A percentile compares a stretch with the other conserved stretches of the same genome.
Evolutionary conservation across 2,888 invertebrate species (phyloP).

Genomic region (Autographa pulchrina): DNA sequence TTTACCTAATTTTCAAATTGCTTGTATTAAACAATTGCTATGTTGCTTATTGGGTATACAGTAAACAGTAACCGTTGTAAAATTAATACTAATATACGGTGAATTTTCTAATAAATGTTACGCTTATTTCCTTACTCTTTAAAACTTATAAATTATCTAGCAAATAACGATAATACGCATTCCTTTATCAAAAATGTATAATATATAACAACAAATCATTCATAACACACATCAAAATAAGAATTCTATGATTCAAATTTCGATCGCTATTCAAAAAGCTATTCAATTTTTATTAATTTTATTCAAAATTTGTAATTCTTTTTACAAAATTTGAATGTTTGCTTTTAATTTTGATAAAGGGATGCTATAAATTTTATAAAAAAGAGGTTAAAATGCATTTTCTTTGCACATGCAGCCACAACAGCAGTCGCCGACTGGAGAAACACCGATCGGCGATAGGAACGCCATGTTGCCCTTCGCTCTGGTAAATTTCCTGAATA

Average conservation of each 20-base stretch:
- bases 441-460: constrained; percentile 80
- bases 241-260: background rate
- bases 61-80: constrained; percentile 5
- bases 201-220: background rate
- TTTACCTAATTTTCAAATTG: constrained; percentile 35
- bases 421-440: constrained; percentile 84
- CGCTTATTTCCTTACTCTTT: background rate
- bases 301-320: background rate
- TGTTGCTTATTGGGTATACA: constrained; percentile 21
- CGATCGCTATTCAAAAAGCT: background rate
- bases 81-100: background rate
- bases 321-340: background rate
- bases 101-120: background rate
- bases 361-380: background rate
- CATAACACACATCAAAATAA: background rate
- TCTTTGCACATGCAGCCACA: constrained; percentile 77
- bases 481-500: constrained; percentile 89
- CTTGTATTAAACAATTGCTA: constrained; percentile 51
- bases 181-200: background rate
- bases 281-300: background rate
- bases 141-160: background rate
- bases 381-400: constrained; percentile 33
- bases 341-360: background rate
- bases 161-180: background rate
- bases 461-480: constrained; percentile 87